A percentile compares a stretch with the other conserved stretches of the same genome.
phyloP scores from a whole-genome alignment of 2,888 invertebrate genomes.

The Amblyjoppa proteus region DNA sequence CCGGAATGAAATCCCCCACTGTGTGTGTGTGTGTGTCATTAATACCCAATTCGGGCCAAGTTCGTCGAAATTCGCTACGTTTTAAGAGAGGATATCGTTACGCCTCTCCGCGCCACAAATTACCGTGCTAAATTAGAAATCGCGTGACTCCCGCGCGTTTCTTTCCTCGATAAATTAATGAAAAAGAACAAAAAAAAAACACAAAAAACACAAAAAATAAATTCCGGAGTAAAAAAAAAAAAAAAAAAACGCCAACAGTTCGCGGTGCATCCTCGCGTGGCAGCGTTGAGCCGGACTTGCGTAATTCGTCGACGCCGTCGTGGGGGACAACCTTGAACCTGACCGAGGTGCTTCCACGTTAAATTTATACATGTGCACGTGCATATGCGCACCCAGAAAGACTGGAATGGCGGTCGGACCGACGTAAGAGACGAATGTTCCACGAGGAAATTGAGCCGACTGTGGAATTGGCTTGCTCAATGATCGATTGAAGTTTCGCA shows the following conservation, averaged over 20 bases:
- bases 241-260: slow-evolving; percentile 44
- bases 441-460: slow-evolving; percentile 11
- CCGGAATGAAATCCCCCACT: background rate
- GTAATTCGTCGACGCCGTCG: slow-evolving; percentile 48
- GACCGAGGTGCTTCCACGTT: slow-evolving; percentile 64
- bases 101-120: background rate
- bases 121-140: slow-evolving; percentile 9
- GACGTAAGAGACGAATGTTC: background rate
- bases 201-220: slow-evolving; percentile 27
- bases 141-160: slow-evolving; percentile 41
- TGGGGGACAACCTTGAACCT: slow-evolving; percentile 68
- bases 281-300: slow-evolving; percentile 29
- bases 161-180: slow-evolving; percentile 11
- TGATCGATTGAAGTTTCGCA: slow-evolving; percentile 14
- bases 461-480: slow-evolving; percentile 18
- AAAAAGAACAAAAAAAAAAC: background rate
- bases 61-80: background rate
- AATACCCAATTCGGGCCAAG: slow-evolving; percentile 17
- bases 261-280: slow-evolving; percentile 40
- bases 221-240: slow-evolving; percentile 35
- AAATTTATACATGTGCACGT: slow-evolving; percentile 19
- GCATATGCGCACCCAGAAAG: background rate
- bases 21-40: background rate
- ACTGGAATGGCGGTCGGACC: background rate
- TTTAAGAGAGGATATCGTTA: background rate